Conservation (phyloP, 2,888 invertebrate species). For the Coecobrya sp. region DNA sequence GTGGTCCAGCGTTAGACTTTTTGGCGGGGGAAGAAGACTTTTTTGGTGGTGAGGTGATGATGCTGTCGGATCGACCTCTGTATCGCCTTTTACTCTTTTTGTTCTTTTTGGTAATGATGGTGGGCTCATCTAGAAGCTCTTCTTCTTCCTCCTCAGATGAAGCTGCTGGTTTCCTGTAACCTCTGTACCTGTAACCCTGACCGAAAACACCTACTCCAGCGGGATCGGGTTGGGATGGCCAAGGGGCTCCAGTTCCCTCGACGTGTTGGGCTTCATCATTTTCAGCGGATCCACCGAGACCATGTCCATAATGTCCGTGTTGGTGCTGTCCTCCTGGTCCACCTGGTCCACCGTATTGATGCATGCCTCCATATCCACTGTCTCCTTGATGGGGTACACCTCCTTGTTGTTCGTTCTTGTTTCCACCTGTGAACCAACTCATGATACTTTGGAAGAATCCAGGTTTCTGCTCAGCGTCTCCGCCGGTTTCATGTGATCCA, state of each 20-base stretch:
- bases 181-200: slow-evolving; percentile 6
- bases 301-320: background rate
- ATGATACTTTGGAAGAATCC: slow-evolving; percentile 77
- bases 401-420: slow-evolving; percentile 17
- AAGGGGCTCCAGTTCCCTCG: slow-evolving; percentile 50
- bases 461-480: slow-evolving; percentile 37
- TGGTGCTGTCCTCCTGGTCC: background rate
- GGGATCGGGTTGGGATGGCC: slow-evolving; percentile 71
- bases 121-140: slow-evolving; percentile 7
- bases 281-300: slow-evolving; percentile 18
- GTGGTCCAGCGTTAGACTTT: slow-evolving; percentile 58
- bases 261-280: background rate
- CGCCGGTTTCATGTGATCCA: slow-evolving; percentile 41
- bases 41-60: slow-evolving; percentile 51
- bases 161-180: background rate
- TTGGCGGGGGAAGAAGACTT: slow-evolving; percentile 11
- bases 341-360: slow-evolving; percentile 39
- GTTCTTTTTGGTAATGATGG: background rate
- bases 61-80: slow-evolving; percentile 59
- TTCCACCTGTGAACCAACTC: slow-evolving; percentile 76
- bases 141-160: slow-evolving; percentile 60
- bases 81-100: slow-evolving; percentile 54
- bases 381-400: background rate
- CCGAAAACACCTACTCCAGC: slow-evolving; percentile 58
- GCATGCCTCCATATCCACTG: slow-evolving; percentile 14